Base-by-base conservation (phyloP, 2,113 vertebrate species). In the Menura novaehollandiae region DNA sequence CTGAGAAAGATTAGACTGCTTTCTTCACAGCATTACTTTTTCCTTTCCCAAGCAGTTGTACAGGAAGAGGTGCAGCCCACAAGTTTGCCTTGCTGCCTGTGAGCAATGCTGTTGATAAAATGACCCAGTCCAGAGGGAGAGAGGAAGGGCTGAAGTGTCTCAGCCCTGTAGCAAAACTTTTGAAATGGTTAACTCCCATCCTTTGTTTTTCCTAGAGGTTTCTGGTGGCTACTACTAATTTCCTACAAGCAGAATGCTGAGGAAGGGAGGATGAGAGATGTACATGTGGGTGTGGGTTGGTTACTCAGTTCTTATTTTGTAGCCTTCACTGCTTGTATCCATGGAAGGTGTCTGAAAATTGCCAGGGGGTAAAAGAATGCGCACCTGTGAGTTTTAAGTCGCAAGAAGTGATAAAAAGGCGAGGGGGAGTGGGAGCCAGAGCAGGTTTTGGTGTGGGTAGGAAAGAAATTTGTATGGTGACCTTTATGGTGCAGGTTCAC, bases 261-360 rank as follows among this genome's bases (percentile, higher is more conserved):
- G 3, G 63, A 83, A 89, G 22, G 47, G 30, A 39, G 19, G 39
- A 24, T 2, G 3, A 58, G n/a, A 72, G 17, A n/a, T 39, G 28
- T 26, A 20, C 0, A 1, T 5, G 22, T 53, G 9, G 24, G 23
- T 9, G 9, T 0, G 8, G 26, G n/a, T 52, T 82, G 11, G n/a
- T 59, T 46, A 52, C 33, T 37, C 19, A 71, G 28, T 80, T 44
- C 47, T 53, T 74, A 16, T 43, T 37, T 28, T 51, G 10, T 46
- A 39, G 11, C 23, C 24, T 88, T 89, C 8, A 5, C 12, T 30
- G 6, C n/a, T 69, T 35, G 32, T 80, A 66, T 23, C 58, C 19
- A 35, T n/a, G 22, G 21, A 33, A 55, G 3, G 21, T 15, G 30
- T 39, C 43, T 74, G 49, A 67, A 83, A 60, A 76, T 37, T 6